Evolutionary conservation across 2,888 invertebrate genomes (phyloP).

Genomic region (Ceriagrion tenellum): DNA sequence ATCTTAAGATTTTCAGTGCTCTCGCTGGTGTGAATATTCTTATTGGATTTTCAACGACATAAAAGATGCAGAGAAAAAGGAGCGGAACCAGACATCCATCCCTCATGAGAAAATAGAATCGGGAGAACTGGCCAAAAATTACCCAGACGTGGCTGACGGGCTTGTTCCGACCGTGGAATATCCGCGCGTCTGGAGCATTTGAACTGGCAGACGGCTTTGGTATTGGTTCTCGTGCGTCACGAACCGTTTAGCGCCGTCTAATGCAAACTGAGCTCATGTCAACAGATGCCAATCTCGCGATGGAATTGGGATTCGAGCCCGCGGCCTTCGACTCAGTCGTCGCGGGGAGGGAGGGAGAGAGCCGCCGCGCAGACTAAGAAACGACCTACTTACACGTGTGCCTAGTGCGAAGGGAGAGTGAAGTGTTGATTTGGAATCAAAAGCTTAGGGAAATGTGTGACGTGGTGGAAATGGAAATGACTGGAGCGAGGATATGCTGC

Average conservation of each 20-base stretch:
- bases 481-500: not conserved
- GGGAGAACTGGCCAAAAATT: not conserved
- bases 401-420: not conserved
- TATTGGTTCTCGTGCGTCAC: constrained; percentile 14
- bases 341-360: not conserved
- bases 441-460: not conserved
- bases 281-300: not conserved
- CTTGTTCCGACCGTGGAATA: not conserved
- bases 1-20: too few species aligned
- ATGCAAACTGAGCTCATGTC: constrained; percentile 3
- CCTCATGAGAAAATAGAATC: not conserved
- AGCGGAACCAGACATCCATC: not conserved
- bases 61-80: not conserved
- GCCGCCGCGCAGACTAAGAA: not conserved
- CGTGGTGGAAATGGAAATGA: not conserved
- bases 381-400: not conserved
- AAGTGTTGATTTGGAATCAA: not conserved
- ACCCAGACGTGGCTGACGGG: not conserved
- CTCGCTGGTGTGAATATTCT: too few species aligned
- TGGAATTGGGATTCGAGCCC: constrained; percentile 8
- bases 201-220: not conserved
- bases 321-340: not conserved
- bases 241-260: not conserved
- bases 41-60: too few species aligned
- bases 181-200: not conserved